Evolutionary conservation across 1,140 invertebrate genomes (phyloP), one percentile per base, ranked within the genome.

Genomic region (Drosophila melanica): DNA sequence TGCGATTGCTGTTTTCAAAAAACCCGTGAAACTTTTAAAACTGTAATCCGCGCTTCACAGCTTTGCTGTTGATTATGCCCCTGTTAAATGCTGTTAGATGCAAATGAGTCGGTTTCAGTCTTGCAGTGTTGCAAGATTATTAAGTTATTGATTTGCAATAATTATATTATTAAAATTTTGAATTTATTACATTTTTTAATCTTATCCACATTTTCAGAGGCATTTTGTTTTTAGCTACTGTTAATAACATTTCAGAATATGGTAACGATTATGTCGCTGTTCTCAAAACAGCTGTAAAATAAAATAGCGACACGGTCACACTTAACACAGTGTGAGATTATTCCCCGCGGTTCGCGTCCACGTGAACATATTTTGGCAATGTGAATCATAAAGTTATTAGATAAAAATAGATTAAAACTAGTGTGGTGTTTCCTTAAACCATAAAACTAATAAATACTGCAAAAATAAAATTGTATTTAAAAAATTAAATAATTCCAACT

Each of bases 361-460:
- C 81, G 82, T 89, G 82, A 87, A 86, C 84, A 82, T 39, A 78
- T 81, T 87, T 77, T 42, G 62, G 75, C 75, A 64, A 81, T 87
- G 82, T 87, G 79, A 70, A 70, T 82, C 60, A 67, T 62, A 48
- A 68, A 76, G 60, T 81, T 69, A 82, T 86, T 67, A 86, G 72
- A 71, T 73, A 89, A 77, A 77, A 87, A 59, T 51, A 47, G 41
- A 12, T 37, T 68, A 51, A 53, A 65, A 69, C 48, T 35, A n/a
- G 41, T 55, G 37, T 68, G 44, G 35, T 58, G 57, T 65, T 69
- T 48, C 37, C 11, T 20, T 12, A 45, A 57, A 63, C 47, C 47
- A 20, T 23, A 48, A 62, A 16, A 45, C 54, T 30, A 20, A 54
- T 12, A 45, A 64, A 35, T 58, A 63, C 12, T 9, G 0, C 14